A percentile compares a stretch with the other conserved stretches of the same genome.
These are phyloP conservation scores for Eospalax fontanierii DNA, from an alignment of 2,797 vertebrate genomes.

Conservation along the genomic window DNA sequence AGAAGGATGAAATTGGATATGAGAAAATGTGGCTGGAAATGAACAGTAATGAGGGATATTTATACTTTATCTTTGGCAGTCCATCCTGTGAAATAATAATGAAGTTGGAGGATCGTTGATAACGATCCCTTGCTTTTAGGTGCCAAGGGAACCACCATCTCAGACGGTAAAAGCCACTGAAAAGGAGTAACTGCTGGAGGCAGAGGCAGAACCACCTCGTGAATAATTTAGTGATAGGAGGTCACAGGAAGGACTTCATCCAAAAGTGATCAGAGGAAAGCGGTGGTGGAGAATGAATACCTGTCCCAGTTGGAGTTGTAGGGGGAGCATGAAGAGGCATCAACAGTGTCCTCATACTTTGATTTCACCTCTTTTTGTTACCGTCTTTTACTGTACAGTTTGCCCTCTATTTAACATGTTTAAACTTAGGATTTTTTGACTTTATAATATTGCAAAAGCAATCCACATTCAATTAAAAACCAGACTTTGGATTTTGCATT, in stretches of 20 bases:
- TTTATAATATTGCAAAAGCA: not conserved
- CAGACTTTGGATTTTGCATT: not conserved
- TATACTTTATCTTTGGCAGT: constrained; percentile 57
- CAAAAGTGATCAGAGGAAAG: not conserved
- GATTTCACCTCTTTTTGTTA: not conserved
- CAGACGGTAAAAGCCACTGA: constrained; percentile 56
- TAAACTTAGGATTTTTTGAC: not conserved
- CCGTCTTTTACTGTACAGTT: not conserved
- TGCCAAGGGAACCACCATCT: constrained; percentile 45
- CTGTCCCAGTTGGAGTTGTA: not conserved
- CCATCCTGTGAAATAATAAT: constrained; percentile 64
- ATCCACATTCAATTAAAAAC: not conserved
- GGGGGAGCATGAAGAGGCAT: not conserved
- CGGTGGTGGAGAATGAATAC: constrained; percentile 7
- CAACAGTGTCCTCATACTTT: not conserved
- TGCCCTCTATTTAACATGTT: not conserved
- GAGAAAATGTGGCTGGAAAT: constrained; percentile 69
- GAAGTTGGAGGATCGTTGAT: constrained; percentile 24
- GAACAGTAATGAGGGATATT: constrained; percentile 66
- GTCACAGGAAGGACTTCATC: constrained; percentile 5
- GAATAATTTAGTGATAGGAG: constrained; percentile 63
- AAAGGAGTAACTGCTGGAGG: not conserved
- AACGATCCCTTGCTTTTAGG: constrained; percentile 66
- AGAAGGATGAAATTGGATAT: constrained; percentile 71
- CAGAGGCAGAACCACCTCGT: not conserved